phyloP scores from a whole-genome alignment of 2,797 vertebrate genomes.

The Falco columbarius region DNA sequence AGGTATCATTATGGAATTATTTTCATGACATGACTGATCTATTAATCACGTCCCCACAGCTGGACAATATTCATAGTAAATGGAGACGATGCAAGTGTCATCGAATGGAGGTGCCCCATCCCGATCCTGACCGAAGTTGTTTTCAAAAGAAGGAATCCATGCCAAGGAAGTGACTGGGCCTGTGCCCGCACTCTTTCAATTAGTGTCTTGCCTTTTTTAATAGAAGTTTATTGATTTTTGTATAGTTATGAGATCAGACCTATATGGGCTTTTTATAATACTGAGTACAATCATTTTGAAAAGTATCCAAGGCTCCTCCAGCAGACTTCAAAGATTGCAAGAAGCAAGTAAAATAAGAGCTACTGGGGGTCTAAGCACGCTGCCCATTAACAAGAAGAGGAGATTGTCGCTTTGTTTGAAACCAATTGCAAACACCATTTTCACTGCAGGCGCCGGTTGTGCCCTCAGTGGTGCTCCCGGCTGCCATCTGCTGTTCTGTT shows the following conservation, averaged over 20 bases:
- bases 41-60: background rate
- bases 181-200: background rate
- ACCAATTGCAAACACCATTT: background rate
- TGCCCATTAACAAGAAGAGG: background rate
- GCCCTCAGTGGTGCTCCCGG: background rate
- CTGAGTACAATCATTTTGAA: background rate
- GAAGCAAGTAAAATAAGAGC: background rate
- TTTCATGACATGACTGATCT: conserved; percentile 2
- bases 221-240: background rate
- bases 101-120: background rate
- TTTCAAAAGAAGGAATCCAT: background rate
- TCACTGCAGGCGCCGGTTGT: background rate
- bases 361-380: background rate
- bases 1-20: background rate
- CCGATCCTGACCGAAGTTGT: background rate
- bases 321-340: background rate
- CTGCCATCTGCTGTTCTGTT: conserved; percentile 46
- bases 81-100: background rate
- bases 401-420: background rate
- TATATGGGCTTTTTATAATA: background rate
- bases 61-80: background rate
- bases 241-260: background rate
- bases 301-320: background rate
- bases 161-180: background rate
- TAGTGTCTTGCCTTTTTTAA: background rate